phyloP scores from a whole-genome alignment of 2,113 vertebrate species.

The Crotalus horridus region DNA sequence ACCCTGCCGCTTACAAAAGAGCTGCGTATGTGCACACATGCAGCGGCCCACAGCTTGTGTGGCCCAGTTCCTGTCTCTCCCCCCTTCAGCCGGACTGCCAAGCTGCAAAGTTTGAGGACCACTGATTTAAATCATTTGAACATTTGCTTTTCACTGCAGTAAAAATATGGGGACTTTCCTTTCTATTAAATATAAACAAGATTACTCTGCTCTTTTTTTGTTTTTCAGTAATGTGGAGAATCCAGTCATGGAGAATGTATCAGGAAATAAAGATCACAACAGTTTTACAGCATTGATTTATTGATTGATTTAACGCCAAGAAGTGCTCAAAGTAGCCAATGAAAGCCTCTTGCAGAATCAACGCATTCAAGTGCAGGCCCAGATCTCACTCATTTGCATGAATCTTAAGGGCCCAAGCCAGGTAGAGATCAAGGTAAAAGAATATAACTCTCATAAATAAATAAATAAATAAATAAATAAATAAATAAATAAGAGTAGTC shows the following conservation, averaged over 20 bases:
- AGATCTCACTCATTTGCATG: neutral
- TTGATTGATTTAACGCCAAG: neutral
- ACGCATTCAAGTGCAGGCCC: neutral
- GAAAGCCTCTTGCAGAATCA: neutral
- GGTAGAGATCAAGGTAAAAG: neutral
- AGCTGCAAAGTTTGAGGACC: too few species aligned
- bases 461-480: too few species aligned
- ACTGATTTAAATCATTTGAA: neutral
- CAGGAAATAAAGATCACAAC: neutral
- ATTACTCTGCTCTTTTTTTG: neutral
- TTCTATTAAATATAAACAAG: neutral
- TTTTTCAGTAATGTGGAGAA: neutral
- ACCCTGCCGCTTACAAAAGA: too few species aligned
- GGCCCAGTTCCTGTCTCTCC: too few species aligned
- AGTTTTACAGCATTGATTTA: neutral
- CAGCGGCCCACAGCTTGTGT: too few species aligned
- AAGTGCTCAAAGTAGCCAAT: neutral
- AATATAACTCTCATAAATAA: too few species aligned
- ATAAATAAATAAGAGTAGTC: too few species aligned
- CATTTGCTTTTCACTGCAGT: neutral
- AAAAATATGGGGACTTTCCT: neutral
- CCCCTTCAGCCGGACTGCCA: too few species aligned
- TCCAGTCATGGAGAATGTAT: neutral
- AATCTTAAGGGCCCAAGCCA: neutral
- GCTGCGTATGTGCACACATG: too few species aligned